These are phyloP conservation scores for Cynopterus brachyotis DNA, from an alignment of 2,113 vertebrate genomes.

Conservation along the genomic window DNA sequence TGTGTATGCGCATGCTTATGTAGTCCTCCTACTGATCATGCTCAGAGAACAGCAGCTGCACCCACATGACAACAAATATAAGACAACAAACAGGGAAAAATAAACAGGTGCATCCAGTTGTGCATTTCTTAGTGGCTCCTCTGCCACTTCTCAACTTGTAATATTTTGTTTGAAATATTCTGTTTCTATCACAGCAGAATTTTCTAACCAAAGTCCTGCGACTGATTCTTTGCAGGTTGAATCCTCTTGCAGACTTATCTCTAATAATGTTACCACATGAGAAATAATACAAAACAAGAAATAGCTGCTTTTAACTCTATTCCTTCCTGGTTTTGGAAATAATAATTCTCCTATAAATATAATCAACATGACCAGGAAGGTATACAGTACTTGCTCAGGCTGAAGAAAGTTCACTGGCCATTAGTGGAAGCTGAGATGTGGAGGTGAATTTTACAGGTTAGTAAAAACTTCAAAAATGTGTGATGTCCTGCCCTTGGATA, in stretches of 20 bases:
- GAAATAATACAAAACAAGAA: background rate
- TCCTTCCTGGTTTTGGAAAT: background rate
- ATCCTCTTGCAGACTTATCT: constrained; percentile 23
- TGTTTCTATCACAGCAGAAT: background rate
- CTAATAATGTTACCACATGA: background rate
- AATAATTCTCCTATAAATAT: background rate
- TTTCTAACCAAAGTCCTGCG: background rate
- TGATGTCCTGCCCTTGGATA: background rate
- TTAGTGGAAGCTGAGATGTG: background rate
- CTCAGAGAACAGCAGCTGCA: background rate
- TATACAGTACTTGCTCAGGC: background rate
- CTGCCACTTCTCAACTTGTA: background rate
- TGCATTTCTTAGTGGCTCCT: background rate
- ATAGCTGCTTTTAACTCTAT: background rate
- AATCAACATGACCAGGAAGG: background rate
- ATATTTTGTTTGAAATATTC: background rate
- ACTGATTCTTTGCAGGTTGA: background rate
- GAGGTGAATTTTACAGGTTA: background rate
- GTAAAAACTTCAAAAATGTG: background rate
- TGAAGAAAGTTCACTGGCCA: background rate
- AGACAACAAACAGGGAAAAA: background rate
- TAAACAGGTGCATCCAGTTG: background rate
- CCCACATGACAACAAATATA: background rate
- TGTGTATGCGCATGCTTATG: no score
- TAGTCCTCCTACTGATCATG: background rate